These are phyloP conservation scores for Takifugu rubripes DNA, from an alignment of 2,797 vertebrate genomes.

Conservation along the genomic window DNA sequence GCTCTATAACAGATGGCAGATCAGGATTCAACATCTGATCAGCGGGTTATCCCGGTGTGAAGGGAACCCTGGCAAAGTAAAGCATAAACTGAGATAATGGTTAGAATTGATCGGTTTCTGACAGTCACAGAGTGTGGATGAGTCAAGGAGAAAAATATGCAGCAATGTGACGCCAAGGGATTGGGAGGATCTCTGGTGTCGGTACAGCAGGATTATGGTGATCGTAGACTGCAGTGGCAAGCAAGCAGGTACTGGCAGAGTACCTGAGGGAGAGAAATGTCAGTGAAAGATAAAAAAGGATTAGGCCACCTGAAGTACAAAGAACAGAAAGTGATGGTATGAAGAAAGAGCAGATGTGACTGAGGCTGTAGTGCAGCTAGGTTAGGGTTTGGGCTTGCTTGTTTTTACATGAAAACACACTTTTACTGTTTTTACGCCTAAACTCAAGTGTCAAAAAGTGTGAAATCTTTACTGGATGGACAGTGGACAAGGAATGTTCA, in stretches of 20 bases:
- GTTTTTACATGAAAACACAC: slow-evolving; percentile 3
- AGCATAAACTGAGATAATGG: slow-evolving; percentile 15
- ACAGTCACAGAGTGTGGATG: slow-evolving; percentile 36
- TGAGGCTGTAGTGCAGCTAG: slow-evolving; percentile 33
- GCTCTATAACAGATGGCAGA: slow-evolving; percentile 9
- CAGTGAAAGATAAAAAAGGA: slow-evolving; percentile 15
- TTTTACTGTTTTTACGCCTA: no score
- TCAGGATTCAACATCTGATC: slow-evolving; percentile 39
- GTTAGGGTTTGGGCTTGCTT: neutral
- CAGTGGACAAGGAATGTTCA: slow-evolving; percentile 40
- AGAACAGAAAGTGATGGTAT: slow-evolving; percentile 5
- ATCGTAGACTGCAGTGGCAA: slow-evolving; percentile 28
- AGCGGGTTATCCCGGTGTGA: slow-evolving; percentile 33
- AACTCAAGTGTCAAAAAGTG: slow-evolving; percentile 9
- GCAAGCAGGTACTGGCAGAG: slow-evolving; percentile 38
- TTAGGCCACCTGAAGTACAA: slow-evolving; percentile 13
- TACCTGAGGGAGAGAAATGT: slow-evolving; percentile 17
- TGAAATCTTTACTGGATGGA: slow-evolving; percentile 11
- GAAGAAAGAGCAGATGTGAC: slow-evolving; percentile 19
- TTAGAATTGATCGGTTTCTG: slow-evolving; percentile 9
- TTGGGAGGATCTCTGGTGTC: slow-evolving; percentile 41
- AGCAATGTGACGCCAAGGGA: slow-evolving; percentile 37
- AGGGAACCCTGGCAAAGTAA: slow-evolving; percentile 26
- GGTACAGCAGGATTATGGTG: slow-evolving; percentile 44
- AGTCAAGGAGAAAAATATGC: slow-evolving; percentile 39